Evolutionary conservation across 2,113 vertebrate species (phyloP), one percentile per base, ranked within the genome.

Genomic region (Ceyx cyanopectus): DNA sequence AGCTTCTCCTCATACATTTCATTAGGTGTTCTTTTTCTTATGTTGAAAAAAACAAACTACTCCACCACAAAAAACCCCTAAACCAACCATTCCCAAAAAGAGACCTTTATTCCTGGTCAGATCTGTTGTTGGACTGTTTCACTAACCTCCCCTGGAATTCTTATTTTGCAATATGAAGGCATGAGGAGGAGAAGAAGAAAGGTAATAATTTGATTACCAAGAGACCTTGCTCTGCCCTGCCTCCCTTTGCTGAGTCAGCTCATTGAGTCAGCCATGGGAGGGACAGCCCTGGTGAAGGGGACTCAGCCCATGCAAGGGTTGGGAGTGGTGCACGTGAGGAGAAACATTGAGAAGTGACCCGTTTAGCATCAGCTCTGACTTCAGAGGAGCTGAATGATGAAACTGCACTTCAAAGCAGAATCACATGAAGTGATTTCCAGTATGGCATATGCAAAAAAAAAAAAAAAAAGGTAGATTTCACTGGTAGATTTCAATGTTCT

Each of bases 291-390:
- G 26, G 23, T 9, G 29, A 48, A 30, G 37, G 14, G 27, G 37
- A 14, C 20, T 45, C 10, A 13, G 37, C 34, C 5, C 4, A 1
- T 41, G 50, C 29, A 12, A 37, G 22, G 26, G 43, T 7, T 29
- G 24, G 43, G 53, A 48, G 24, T 6, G 34, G 14, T 27, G 12
- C 21, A 1, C 1, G 5, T 46, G 58, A 14, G 34, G 37, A 60
- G 21, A 14, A 45, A 9, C 14, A 9, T 0, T 22, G 77, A 20
- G 30, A 32, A 34, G 45, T 2, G 8, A 37, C 32, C 3, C 0
- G 0, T 62, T 83, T 13, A 34, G 9, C 7, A 24, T 77, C 41
- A 62, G 17, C 10, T 56, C 1, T 0, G 12, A 5, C 17, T 56
- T 61, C n/a, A 9, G 10, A 77, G 41, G 46, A 89, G 51, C 29